These are phyloP conservation scores for Antheraea mylitta DNA, from an alignment of 1,140 invertebrate species.

Conservation along the genomic window DNA sequence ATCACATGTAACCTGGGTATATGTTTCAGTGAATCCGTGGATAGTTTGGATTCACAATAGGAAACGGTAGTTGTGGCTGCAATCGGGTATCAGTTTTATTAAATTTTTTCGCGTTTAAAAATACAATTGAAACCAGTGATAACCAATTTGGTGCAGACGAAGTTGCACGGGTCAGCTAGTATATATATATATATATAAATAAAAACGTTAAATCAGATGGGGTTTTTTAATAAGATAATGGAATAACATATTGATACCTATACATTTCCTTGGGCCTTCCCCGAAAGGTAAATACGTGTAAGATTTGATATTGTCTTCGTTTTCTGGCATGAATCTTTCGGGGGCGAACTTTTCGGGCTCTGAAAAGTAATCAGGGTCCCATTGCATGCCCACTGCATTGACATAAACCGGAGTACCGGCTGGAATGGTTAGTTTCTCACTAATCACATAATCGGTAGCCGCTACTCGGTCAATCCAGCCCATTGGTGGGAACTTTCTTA, in stretches of 20 bases:
- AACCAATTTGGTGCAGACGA: too few relatives aligned
- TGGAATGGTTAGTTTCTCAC: conserved; percentile 54
- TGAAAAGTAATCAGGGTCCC: not conserved
- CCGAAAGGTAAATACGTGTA: conserved; percentile 3
- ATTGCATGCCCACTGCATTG: conserved; percentile 38
- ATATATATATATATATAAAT: too few relatives aligned
- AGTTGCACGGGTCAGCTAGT: too few relatives aligned
- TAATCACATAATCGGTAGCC: conserved; percentile 47
- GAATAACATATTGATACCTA: conserved; percentile 40
- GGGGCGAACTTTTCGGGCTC: not conserved
- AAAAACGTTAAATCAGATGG: too few relatives aligned
- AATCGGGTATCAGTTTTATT: too few relatives aligned
- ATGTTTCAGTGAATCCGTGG: too few relatives aligned
- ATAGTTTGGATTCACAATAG: too few relatives aligned
- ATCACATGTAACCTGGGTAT: too few relatives aligned
- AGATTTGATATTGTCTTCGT: not conserved
- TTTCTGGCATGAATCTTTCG: not conserved
- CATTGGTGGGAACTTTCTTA: conserved; percentile 76
- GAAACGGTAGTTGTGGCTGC: too few relatives aligned
- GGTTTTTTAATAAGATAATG: not conserved
- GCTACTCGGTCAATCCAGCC: conserved; percentile 60
- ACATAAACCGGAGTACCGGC: conserved; percentile 36
- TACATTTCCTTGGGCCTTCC: not conserved
- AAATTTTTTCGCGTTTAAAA: too few relatives aligned
- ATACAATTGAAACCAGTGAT: too few relatives aligned